These are phyloP conservation scores for Diorhabda carinulata DNA, from an alignment of 1,140 invertebrate species.

Conservation along the genomic window DNA sequence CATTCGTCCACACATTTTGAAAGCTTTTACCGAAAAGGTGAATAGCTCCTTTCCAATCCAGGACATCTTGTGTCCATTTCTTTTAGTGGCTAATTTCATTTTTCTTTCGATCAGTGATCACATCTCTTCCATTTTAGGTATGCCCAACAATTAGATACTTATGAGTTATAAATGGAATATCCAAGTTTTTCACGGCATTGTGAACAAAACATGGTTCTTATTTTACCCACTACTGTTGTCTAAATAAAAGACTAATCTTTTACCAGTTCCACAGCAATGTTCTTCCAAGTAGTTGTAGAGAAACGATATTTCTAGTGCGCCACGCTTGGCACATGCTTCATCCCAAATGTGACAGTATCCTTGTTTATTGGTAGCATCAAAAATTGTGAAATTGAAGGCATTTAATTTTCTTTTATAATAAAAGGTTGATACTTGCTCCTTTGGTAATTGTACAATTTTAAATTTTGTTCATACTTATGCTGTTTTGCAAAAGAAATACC, in stretches of 20 bases:
- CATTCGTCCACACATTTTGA: slow-evolving; percentile 5
- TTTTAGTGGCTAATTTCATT: too few species aligned
- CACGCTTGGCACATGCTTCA: slow-evolving; percentile 5
- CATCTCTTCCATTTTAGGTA: too few species aligned
- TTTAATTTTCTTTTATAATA: too few species aligned
- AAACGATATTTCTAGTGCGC: slow-evolving; percentile 6
- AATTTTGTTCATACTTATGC: too few species aligned
- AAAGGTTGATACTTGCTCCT: too few species aligned
- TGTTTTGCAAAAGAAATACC: too few species aligned
- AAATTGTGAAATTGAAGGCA: too few species aligned
- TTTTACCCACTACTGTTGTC: slow-evolving; percentile 4
- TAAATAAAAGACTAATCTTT: slow-evolving; percentile 6
- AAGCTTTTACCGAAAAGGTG: slow-evolving; percentile 3
- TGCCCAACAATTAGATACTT: neutral
- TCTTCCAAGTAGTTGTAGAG: slow-evolving; percentile 5
- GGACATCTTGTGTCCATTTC: too few species aligned
- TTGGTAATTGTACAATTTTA: too few species aligned
- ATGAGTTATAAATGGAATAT: slow-evolving; percentile 5
- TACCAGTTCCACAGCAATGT: slow-evolving; percentile 3
- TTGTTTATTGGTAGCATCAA: neutral
- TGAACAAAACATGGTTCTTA: neutral
- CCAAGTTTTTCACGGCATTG: slow-evolving; percentile 5
- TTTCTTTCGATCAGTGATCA: too few species aligned
- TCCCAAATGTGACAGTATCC: slow-evolving; percentile 4
- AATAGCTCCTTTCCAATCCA: too few species aligned